A percentile compares a stretch with the other conserved stretches of the same genome.
phyloP scores from a whole-genome alignment of 64 coral and sea anemone species.

The Pachyseris speciosa region DNA sequence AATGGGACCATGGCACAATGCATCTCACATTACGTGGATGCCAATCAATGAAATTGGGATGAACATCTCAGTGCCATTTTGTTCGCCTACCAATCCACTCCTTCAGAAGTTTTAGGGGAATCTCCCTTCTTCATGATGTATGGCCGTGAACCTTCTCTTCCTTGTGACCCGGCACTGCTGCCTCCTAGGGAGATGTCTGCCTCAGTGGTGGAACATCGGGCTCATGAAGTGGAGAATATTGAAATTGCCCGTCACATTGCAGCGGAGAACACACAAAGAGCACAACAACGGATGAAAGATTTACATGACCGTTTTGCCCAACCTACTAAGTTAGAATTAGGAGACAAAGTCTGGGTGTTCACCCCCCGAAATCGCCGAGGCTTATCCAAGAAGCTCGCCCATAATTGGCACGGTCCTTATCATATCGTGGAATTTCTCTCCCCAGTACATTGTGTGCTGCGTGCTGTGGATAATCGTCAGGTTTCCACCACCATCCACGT shows the following conservation, averaged over 20 bases:
- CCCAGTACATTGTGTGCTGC: not conserved
- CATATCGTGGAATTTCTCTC: not conserved
- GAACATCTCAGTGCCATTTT: constrained; percentile 21
- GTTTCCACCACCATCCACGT: not conserved
- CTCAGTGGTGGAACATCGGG: constrained; percentile 55
- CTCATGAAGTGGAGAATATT: constrained; percentile 12
- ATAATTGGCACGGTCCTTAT: constrained; percentile 43
- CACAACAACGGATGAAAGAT: constrained; percentile 43
- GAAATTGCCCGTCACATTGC: constrained; percentile 38
- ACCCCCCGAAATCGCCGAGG: not conserved
- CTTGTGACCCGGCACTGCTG: constrained; percentile 6
- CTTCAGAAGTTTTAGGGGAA: constrained; percentile 29
- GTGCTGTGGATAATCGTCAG: not conserved
- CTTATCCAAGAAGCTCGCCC: constrained; percentile 4
- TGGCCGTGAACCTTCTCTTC: constrained; percentile 7
- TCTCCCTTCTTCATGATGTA: constrained; percentile 47
- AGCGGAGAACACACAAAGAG: constrained; percentile 31
- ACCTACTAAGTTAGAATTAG: constrained; percentile 3
- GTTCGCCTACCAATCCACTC: constrained; percentile 51
- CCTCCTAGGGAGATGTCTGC: constrained; percentile 38
- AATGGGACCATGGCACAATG: not conserved
- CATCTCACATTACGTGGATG: constrained; percentile 35
- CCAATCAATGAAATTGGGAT: constrained; percentile 67
- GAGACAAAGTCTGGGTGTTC: constrained; percentile 48
- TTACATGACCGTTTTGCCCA: constrained; percentile 13